Conservation (phyloP, 2,888 invertebrate species). For the Lottia scabra region DNA sequence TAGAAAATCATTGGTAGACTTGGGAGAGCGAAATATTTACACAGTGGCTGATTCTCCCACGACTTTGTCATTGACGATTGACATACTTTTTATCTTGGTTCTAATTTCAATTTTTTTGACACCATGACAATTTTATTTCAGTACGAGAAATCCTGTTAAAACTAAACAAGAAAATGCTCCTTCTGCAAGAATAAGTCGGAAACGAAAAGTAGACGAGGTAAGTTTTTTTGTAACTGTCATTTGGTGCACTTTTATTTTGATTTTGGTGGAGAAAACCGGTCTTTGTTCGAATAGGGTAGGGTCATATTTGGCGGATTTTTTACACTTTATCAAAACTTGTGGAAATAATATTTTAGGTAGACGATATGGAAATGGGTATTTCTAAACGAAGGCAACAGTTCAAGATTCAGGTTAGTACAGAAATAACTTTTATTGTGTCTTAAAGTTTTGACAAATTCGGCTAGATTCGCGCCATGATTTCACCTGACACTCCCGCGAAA, state of each 20-base stretch:
- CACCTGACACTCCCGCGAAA: constrained; percentile 14
- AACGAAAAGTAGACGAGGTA: constrained; percentile 58
- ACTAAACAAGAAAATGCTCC: constrained; percentile 37
- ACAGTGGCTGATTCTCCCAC: too few species aligned
- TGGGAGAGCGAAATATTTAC: neutral
- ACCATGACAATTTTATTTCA: constrained; percentile 27
- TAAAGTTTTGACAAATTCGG: neutral
- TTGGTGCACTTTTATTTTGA: constrained; percentile 1
- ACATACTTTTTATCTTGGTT: too few species aligned
- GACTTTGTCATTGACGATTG: too few species aligned
- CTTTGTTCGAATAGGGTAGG: constrained; percentile 15
- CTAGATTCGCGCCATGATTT: constrained; percentile 17
- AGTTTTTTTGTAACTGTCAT: constrained; percentile 21
- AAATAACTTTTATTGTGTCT: neutral
- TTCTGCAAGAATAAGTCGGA: constrained; percentile 39
- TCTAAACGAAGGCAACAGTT: constrained; percentile 51
- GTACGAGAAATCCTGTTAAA: constrained; percentile 46
- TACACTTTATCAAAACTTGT: neutral
- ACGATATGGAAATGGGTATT: constrained; percentile 45
- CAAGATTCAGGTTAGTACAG: constrained; percentile 53
- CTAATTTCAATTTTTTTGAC: too few species aligned
- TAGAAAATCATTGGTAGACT: neutral
- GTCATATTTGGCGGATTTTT: neutral
- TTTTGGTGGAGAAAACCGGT: neutral
- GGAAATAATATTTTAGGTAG: constrained; percentile 40